Conservation (phyloP, 2,888 invertebrate genomes). For the Willowsia nigromaculata region DNA sequence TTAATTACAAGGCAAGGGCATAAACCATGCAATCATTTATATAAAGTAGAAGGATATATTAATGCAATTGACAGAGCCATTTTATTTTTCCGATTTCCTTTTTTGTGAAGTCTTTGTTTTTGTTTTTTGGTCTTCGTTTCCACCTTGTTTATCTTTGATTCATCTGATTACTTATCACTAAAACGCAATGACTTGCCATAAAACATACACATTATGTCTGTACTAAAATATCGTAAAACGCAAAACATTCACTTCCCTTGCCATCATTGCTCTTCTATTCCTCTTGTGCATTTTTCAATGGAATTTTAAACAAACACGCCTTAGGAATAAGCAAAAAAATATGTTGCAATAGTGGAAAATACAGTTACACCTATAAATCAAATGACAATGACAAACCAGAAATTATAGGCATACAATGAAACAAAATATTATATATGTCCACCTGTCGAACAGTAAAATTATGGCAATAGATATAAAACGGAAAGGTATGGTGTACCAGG, state of each 20-base stretch:
- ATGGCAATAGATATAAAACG: background rate
- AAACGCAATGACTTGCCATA: conserved; percentile 26
- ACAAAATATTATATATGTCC: background rate
- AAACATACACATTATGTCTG: too few species aligned
- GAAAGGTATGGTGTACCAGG: background rate
- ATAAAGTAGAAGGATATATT: too few species aligned
- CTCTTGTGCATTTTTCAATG: conserved; percentile 7
- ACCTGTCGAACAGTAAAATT: conserved; percentile 10
- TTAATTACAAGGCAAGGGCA: too few species aligned
- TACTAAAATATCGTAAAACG: background rate
- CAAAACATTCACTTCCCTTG: background rate
- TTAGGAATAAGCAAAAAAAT: background rate
- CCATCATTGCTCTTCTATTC: background rate
- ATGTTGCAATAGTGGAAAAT: background rate
- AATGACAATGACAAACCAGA: conserved; percentile 20
- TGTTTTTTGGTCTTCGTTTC: background rate
- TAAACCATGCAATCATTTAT: too few species aligned
- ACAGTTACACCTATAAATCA: conserved; percentile 24
- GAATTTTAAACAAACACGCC: conserved; percentile 41
- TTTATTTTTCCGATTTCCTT: background rate
- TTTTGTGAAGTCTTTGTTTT: background rate
- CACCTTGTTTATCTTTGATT: background rate
- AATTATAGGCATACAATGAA: background rate
- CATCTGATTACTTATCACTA: conserved; percentile 7
- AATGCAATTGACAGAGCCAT: too few species aligned